These are phyloP conservation scores for Ginglymostoma cirratum DNA, from an alignment of 2,113 vertebrate genomes.

Conservation along the genomic window DNA sequence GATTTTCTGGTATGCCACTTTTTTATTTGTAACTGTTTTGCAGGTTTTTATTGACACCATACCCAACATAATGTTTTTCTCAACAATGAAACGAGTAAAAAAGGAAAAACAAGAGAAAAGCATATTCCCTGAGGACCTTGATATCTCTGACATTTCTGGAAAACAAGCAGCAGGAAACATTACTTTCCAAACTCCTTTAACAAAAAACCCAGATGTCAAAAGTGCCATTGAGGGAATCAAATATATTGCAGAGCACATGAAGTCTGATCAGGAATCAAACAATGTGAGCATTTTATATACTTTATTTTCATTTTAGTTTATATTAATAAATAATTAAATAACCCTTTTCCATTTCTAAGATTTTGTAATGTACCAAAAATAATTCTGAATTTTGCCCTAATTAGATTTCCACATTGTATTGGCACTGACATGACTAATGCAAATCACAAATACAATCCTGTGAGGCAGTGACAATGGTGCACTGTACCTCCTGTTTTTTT, in stretches of 20 bases:
- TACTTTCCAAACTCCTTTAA: slow-evolving; percentile 79
- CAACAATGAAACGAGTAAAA: slow-evolving; percentile 91
- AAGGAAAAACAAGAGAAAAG: slow-evolving; percentile 76
- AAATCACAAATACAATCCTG: not conserved
- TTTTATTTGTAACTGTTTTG: not conserved
- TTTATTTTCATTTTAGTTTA: slow-evolving; percentile 36
- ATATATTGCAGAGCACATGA: slow-evolving; percentile 97
- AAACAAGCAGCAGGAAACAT: slow-evolving; percentile 72
- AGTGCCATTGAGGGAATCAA: slow-evolving; percentile 92
- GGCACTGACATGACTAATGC: not conserved
- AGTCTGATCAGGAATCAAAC: slow-evolving; percentile 86
- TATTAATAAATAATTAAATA: not conserved
- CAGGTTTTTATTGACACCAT: slow-evolving; percentile 95
- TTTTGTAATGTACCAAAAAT: not conserved
- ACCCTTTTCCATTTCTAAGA: not conserved
- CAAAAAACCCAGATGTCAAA: slow-evolving; percentile 88
- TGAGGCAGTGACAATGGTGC: not conserved
- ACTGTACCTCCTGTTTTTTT: not conserved
- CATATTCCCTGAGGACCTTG: slow-evolving; percentile 77
- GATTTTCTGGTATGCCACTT: slow-evolving; percentile 33
- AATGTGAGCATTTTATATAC: slow-evolving; percentile 64
- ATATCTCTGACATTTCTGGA: slow-evolving; percentile 94
- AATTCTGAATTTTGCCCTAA: not conserved
- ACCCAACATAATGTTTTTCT: slow-evolving; percentile 97
- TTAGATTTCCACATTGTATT: not conserved